A percentile compares a stretch with the other conserved stretches of the same genome.
Conservation (phyloP, 2,113 vertebrate genomes). For the Melospiza georgiana region DNA sequence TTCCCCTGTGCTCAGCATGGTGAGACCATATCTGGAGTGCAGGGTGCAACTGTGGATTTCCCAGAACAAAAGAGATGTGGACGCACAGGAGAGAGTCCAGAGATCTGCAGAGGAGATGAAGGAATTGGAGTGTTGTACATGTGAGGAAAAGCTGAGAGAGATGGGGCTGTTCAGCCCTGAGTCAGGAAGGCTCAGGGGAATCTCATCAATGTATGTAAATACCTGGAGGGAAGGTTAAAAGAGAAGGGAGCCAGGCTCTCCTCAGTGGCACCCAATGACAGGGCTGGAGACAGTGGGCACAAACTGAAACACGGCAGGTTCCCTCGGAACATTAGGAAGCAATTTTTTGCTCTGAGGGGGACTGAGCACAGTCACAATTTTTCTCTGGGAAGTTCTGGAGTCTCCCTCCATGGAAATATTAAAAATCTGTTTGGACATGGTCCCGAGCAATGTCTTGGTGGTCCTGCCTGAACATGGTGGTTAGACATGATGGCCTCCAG, state of each 20-base stretch:
- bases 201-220: not conserved
- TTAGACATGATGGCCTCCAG: not conserved
- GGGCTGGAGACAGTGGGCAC: not conserved
- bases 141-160: not conserved
- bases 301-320: not conserved
- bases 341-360: not conserved
- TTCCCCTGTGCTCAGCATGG: not conserved
- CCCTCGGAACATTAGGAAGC: not conserved
- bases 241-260: not conserved
- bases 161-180: not conserved
- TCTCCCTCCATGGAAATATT: too few species aligned
- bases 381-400: not conserved
- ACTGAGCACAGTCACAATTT: not conserved
- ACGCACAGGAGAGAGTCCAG: fast-evolving
- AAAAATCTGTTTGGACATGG: not conserved
- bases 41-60: not conserved
- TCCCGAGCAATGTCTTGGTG: not conserved
- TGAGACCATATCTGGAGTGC: fast-evolving
- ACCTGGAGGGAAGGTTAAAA: not conserved
- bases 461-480: not conserved
- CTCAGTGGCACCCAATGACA: not conserved
- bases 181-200: not conserved
- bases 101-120: not conserved
- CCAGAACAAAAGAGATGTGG: not conserved
- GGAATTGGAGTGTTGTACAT: not conserved